Percentiles rank a stretch among this genome's conserved stretches.
These are phyloP conservation scores for Acanthurus leucopareius DNA, from an alignment of 2,797 vertebrate genomes.

Conservation along the genomic window DNA sequence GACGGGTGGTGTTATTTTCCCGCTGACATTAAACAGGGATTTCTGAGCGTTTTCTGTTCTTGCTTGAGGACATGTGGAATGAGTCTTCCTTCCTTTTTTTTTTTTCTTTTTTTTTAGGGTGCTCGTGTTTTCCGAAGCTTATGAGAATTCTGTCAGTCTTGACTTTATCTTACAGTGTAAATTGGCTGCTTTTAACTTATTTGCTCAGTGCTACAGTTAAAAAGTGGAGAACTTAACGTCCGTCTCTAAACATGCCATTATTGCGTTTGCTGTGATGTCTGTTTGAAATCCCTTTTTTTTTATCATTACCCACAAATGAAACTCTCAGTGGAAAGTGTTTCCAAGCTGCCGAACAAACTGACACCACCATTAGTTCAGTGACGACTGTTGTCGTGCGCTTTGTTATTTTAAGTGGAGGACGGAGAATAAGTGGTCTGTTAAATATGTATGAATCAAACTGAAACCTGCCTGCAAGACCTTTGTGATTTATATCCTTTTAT, in stretches of 20 bases:
- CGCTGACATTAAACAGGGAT: constrained; percentile 11
- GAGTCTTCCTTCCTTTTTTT: constrained; percentile 3
- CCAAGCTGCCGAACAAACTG: not conserved
- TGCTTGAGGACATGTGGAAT: constrained; percentile 9
- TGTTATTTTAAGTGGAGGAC: not conserved
- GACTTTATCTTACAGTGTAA: not conserved
- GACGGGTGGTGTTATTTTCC: constrained; percentile 1
- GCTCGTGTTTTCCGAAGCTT: not conserved
- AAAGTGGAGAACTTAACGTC: not conserved
- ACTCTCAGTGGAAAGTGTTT: not conserved
- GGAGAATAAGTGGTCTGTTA: not conserved
- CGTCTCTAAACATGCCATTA: not conserved
- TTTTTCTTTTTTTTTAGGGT: no score
- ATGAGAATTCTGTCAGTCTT: not conserved
- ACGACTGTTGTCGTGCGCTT: not conserved
- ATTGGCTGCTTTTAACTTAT: not conserved
- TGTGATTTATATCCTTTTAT: constrained; percentile 26
- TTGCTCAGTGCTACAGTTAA: not conserved
- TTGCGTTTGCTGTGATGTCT: not conserved
- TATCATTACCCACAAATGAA: constrained; percentile 21
- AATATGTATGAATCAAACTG: not conserved
- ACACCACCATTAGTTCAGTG: not conserved
- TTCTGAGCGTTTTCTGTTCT: constrained; percentile 9
- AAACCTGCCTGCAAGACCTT: not conserved
- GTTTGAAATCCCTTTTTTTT: constrained; percentile 4